Evolutionary conservation across 1,140 invertebrate species (phyloP), one percentile per base, ranked within the genome.

Genomic region (Apis florea): DNA sequence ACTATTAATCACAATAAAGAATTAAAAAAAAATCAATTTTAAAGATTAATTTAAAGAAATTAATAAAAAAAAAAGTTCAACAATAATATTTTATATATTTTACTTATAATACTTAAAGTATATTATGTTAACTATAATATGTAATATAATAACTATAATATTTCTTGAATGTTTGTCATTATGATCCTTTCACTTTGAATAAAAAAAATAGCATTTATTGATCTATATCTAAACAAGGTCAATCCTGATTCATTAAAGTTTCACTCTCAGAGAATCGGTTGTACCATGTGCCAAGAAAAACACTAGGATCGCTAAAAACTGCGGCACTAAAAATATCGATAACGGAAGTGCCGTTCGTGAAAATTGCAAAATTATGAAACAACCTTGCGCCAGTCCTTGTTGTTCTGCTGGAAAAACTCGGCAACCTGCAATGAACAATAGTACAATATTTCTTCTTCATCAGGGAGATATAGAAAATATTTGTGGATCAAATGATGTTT

Each of bases 391-490:
- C 40, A 84, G 70, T 75, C 56, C 70, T 21, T 85, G 85, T 17
- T 83, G 76, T 31, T 49, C 74, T 13, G n/a, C 67, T 1, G 66
- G 53, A 40, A 87, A 82, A 64, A 85, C 13, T 12, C 70, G 64
- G 21, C 88, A 87, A n/a, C 66, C 79, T 1, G 51, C 53, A 19
- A 74, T 61, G 3, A 69, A 84, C 49, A 81, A 74, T 49, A 89
- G 79, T 31, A 86, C 87, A 83, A 6, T 88, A 0, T 85, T 91
- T 58, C 74, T 91, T 12, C 83, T 91, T 24, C 88, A 88, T 75
- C 87, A 91, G 21, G 64, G 66, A 40, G 85, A 89, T 40, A 77
- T 82, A 2, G 79, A 73, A 13, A 85, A 82, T 26, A 53, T 77
- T 24, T 69, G 68, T 31, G 40, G 0, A 13, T 56, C 79, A 2